Evolutionary conservation across 2,113 vertebrate genomes (phyloP), one percentile per base, ranked within the genome.

Genomic region (Dunckerocampus dactyliophorus): DNA sequence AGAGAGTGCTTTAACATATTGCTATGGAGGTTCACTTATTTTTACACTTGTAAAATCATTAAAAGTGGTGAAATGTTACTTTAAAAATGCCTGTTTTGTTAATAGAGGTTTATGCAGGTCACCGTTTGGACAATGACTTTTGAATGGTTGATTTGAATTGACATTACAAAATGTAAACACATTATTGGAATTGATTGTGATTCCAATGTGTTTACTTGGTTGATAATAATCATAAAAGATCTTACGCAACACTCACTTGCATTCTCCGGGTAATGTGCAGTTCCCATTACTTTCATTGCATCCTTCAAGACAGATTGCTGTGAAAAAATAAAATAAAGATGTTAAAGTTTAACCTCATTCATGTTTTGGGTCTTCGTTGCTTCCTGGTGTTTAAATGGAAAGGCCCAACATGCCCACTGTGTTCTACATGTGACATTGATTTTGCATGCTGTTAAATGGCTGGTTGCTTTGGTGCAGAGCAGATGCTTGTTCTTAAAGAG

Each of bases 231-330:
- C 7, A 34, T 34, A 34, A 34, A 28, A 28, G 2, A 28, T 54
- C 8, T 37, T 28, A 22, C 1, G 39, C 19, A 71, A 69, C 15
- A 96, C 97, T 95, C 84, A 99, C 97, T 91, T 92, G 92, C 97
- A 99, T 78, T 97, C 95, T 22, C 93, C 93, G 4, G 97, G 97
- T 71, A 88, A 89, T 70, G 89, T 92, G 80, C 97, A 99, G 77
- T 95, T 95, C 65, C 93, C 97, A 28, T 93, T 96, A 72, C 89
- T 92, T 72, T 94, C 91, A 3, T 93, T 93, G 75, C 97, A 99
- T 19, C 95, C 96, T 63, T 93, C 88, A 62, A 96, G 92, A 72
- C 97, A 99, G 85, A 99, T 90, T 16, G 96, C 97, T 98, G 85
- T 67, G 67, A 53, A 76, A 72, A 76, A n/a, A 37, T 31, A 10